Base-by-base conservation (phyloP, 2,797 vertebrate genomes). In the Sebastolobus alascanus region DNA sequence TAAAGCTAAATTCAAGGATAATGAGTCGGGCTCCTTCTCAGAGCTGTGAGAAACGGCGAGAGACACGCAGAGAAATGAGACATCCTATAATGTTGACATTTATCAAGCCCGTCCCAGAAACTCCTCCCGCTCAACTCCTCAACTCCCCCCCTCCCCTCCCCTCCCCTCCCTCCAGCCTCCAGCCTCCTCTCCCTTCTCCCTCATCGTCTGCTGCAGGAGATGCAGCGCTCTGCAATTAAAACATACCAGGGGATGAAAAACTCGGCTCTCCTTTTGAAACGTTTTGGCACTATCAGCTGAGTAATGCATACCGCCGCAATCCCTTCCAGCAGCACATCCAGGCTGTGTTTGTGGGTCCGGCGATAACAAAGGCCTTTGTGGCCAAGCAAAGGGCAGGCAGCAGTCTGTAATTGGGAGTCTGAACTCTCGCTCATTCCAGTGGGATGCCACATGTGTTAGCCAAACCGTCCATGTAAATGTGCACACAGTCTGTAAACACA, bases 331-430 rank as follows among this genome's bases (percentile, higher is more conserved):
- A 84, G 92, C 86, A 73, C 80, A 82, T 87, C 72, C 87, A 71
- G 70, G 61, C 89, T 78, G 83, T 91, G 89, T 94, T 95, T 95
- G 90, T 94, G 93, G 83, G 80, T 82, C 85, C 83, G 46, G 79
- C 37, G 93, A 96, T 95, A 95, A 95, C 92, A 95, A 95, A 93
- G 89, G 90, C 91, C 91, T 95, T 92, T 94, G 92, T 93, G 92
- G 84, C 83, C 88, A 77, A 88, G 87, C 89, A 69, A 80, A 93
- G 89, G 87, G 82, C 92, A 91, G 90, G 86, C 91, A 77, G 91
- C 79, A 83, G 80, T 75, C 89, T 89, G 92, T 95, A 94, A 95
- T 92, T 93, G 92, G 91, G 79, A 94, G 89, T 89, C 90, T 92
- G 90, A 93, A 92, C 89, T 87, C 90, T 79, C 50, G 72, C 82